Percentiles rank a stretch among this genome's conserved stretches.
Evolutionary conservation across 2,797 vertebrate genomes (phyloP).

Genomic region (Trichosurus vulpecula): DNA sequence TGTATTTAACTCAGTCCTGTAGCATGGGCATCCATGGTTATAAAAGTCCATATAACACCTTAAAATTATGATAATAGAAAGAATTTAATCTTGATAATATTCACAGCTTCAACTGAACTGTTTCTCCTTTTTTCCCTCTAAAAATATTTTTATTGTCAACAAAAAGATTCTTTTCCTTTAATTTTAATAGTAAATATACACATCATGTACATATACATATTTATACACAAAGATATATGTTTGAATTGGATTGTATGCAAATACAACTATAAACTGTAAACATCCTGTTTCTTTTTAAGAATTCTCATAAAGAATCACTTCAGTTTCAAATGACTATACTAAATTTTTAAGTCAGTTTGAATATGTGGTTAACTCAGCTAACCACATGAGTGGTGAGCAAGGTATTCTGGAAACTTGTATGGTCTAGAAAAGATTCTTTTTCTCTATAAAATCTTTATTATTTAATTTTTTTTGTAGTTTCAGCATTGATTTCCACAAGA

Average conservation of each 20-base stretch:
- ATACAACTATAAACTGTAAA: background rate
- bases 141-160: background rate
- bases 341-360: conserved; percentile 6
- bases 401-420: background rate
- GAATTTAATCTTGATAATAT: background rate
- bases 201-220: background rate
- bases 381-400: background rate
- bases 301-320: conserved; percentile 4
- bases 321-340: conserved; percentile 24
- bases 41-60: no score
- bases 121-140: background rate
- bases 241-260: background rate
- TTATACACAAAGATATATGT: background rate
- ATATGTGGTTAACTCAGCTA: background rate
- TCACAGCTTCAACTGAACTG: background rate
- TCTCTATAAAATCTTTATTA: no score
- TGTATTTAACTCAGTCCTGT: no score
- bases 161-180: background rate
- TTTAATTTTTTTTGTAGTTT: no score
- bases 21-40: no score
- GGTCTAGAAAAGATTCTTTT: no score
- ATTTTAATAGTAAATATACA: background rate
- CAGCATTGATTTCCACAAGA: no score
- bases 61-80: no score
- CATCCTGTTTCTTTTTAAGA: background rate